Percentiles rank a stretch among this genome's conserved stretches.
Evolutionary conservation across 2,888 invertebrate species (phyloP).

Genomic region (Parascotia fuliginaria): DNA sequence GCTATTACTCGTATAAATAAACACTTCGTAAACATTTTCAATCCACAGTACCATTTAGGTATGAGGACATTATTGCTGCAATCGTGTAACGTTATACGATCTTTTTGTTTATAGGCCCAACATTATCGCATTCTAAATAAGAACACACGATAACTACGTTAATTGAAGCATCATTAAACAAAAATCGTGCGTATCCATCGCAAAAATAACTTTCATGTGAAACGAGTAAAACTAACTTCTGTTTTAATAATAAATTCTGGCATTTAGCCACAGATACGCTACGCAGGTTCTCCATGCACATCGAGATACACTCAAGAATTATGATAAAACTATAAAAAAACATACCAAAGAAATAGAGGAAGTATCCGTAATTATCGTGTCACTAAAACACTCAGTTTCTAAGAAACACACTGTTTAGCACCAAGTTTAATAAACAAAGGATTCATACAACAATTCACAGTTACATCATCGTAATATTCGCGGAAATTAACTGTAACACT

Average conservation of each 20-base stretch:
- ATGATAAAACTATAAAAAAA: conserved; percentile 34
- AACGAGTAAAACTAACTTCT: conserved; percentile 68
- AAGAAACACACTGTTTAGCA: conserved; percentile 63
- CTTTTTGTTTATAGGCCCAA: background rate
- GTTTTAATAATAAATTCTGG: conserved; percentile 77
- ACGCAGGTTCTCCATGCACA: too few relatives aligned
- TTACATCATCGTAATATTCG: conserved; percentile 74
- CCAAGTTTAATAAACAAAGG: conserved; percentile 64
- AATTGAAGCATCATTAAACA: conserved; percentile 24
- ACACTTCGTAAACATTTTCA: too few relatives aligned
- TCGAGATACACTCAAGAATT: conserved; percentile 37
- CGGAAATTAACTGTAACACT: conserved; percentile 63
- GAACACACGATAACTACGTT: conserved; percentile 13
- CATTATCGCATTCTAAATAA: conserved; percentile 13
- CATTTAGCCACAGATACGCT: conserved; percentile 65
- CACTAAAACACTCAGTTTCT: conserved; percentile 70
- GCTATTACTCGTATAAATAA: too few relatives aligned
- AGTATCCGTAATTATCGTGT: conserved; percentile 58
- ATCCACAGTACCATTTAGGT: too few relatives aligned
- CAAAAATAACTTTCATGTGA: conserved; percentile 63
- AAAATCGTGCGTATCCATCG: conserved; percentile 27
- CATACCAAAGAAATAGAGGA: conserved; percentile 52
- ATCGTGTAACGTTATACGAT: too few relatives aligned
- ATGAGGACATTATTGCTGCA: too few relatives aligned
- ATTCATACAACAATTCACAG: conserved; percentile 62